These are phyloP conservation scores for Iphiclides podalirius DNA, from an alignment of 2,888 invertebrate genomes.

Conservation along the genomic window DNA sequence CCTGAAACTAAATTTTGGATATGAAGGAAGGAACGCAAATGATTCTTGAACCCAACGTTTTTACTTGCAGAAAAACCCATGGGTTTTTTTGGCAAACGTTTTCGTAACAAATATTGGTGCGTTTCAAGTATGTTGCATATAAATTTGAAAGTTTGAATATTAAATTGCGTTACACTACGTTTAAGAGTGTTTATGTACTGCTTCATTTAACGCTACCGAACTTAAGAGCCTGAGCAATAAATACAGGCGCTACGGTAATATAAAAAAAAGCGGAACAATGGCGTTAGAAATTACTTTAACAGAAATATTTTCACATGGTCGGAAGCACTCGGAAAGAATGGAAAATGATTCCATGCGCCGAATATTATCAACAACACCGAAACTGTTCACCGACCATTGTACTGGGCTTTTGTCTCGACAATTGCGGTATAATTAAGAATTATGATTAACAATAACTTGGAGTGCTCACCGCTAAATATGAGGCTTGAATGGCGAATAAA, in stretches of 20 bases:
- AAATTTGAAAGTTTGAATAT: no score
- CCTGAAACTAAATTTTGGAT: no score
- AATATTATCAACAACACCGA: conserved; percentile 11
- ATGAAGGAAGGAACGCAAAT: no score
- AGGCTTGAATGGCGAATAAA: conserved; percentile 15
- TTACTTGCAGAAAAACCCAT: no score
- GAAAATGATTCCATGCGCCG: conserved; percentile 4
- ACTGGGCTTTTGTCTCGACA: conserved; percentile 1
- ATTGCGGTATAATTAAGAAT: conserved; percentile 15
- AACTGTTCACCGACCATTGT: conserved; percentile 12
- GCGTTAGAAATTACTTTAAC: conserved; percentile 9
- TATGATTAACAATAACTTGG: conserved; percentile 11
- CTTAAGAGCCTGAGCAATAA: no score
- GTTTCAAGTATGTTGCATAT: no score
- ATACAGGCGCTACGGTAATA: background rate
- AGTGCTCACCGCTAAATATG: conserved; percentile 1
- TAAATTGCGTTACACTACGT: no score
- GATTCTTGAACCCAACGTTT: no score
- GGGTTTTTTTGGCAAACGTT: no score
- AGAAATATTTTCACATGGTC: conserved; percentile 11
- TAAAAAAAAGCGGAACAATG: background rate
- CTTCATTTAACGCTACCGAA: no score
- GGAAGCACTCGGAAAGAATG: conserved; percentile 2
- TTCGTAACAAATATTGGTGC: no score
- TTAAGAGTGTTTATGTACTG: no score